phyloP scores from a whole-genome alignment of 2,113 vertebrate genomes.

The Eudyptes chrysolophus region DNA sequence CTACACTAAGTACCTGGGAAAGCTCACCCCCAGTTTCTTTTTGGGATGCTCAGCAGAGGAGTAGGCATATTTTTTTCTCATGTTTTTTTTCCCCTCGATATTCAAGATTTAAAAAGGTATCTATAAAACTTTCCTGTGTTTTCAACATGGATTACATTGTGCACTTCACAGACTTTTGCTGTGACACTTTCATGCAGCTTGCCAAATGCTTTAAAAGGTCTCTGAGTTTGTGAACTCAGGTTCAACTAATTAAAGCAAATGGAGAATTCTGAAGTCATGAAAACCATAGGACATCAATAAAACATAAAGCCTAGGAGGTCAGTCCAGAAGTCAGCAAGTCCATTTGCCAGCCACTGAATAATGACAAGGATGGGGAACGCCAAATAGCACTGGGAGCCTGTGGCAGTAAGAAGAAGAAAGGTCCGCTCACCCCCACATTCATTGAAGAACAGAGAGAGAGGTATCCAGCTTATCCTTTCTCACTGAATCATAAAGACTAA shows the following conservation, averaged over 20 bases:
- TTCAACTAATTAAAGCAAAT: slow-evolving; percentile 44
- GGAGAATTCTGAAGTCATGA: slow-evolving; percentile 14
- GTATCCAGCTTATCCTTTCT: neutral
- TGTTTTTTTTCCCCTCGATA: neutral
- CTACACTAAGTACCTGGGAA: neutral
- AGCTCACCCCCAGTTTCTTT: neutral
- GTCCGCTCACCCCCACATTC: neutral
- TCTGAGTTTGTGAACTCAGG: neutral
- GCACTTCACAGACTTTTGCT: neutral
- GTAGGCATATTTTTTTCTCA: neutral
- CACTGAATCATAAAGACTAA: neutral
- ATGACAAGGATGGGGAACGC: neutral
- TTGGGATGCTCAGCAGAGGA: neutral
- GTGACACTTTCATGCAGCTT: neutral
- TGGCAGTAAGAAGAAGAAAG: neutral
- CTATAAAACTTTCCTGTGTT: neutral
- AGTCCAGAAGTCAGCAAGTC: slow-evolving; percentile 12
- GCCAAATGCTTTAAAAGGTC: slow-evolving; percentile 24
- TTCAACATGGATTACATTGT: neutral
- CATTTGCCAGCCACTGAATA: neutral
- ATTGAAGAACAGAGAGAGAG: neutral
- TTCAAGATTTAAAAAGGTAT: neutral
- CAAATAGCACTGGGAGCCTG: neutral
- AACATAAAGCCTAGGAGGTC: slow-evolving; percentile 7
- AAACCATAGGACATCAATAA: slow-evolving; percentile 17